Conservation (phyloP, 2,113 vertebrate species). For the Paedocypris sp. region DNA sequence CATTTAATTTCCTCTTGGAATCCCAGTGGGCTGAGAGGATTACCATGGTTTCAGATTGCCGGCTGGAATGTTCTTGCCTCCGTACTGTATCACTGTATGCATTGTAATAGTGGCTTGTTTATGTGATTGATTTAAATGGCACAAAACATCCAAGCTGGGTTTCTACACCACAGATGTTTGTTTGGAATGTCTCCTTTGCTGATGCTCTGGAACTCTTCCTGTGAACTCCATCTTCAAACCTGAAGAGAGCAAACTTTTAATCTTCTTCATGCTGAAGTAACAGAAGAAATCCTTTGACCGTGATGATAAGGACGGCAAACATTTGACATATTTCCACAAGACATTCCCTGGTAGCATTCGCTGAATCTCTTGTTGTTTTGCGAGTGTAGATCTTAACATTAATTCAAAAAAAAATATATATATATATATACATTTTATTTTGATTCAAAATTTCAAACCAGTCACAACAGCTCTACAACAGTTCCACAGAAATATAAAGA, state of each 20-base stretch:
- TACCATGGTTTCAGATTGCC: background rate
- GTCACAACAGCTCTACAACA: too few relatives aligned
- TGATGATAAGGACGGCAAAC: background rate
- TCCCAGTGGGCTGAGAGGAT: conserved; percentile 17
- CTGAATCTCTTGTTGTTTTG: background rate
- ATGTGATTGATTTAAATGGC: conserved; percentile 15
- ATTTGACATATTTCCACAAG: background rate
- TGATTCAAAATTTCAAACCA: too few relatives aligned
- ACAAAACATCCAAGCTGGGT: background rate
- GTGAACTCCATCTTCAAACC: conserved; percentile 53
- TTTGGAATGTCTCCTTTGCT: conserved; percentile 50
- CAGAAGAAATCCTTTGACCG: conserved; percentile 15
- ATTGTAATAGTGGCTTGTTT: conserved; percentile 1
- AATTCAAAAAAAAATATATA: too few relatives aligned
- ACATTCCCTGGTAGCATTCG: background rate
- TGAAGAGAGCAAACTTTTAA: conserved; percentile 28
- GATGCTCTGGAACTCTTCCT: conserved; percentile 61
- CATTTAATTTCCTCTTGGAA: conserved; percentile 19
- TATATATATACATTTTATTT: too few relatives aligned
- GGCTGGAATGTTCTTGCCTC: background rate
- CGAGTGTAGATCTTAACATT: too few relatives aligned
- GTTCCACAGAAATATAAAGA: too few relatives aligned
- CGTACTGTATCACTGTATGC: background rate
- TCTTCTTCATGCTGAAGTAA: conserved; percentile 26
- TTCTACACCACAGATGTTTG: conserved; percentile 40